Evolutionary conservation across 2,888 invertebrate genomes (phyloP), one percentile per base, ranked within the genome.

Genomic region (Acronicta alni): DNA sequence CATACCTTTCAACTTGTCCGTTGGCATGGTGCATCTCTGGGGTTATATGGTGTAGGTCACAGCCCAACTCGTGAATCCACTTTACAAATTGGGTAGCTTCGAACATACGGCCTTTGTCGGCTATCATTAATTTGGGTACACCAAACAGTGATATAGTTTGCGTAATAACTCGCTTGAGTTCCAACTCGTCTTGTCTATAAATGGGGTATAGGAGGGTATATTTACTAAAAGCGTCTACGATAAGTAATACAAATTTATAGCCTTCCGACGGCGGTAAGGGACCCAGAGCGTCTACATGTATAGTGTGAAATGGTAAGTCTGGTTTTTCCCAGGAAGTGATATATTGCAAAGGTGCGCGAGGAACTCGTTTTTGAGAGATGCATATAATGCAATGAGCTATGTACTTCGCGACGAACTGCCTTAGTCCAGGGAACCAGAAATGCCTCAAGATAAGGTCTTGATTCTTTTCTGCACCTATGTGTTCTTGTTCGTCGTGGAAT

Each of bases 21-120:
- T 76, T 70, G 0, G 60, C 37, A 0, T 76, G 67, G 17, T 76
- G 75, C 73, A 75, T 75, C 10, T 69, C 71, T 0, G 73, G 67
- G 2, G 72, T 72, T 3, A 72, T 67, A 10, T 54, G 38, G 17
- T 77, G 72, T 0, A 73, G 7, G 3, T 72, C 51, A 20, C 38
- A 30, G 10, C 53, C 43, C 37, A 53, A 15, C 3, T 14, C 49
- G 5, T 7, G 26, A 23, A 49, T 30, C 35, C 44, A 73, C 1
- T 16, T 46, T 0, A 42, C 3, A 35, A 79, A 79, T 0, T 57
- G 46, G 1, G 20, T 4, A n/a, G 60, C 49, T 48, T 79, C 48
- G 39, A 72, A 80, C 76, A 78, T 76, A 0, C 77, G 58, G 7
- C 75, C 53, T 14, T 42, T 23, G 5, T 53, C 44, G n/a, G 53